Percentiles rank a stretch among this genome's conserved stretches.
These are phyloP conservation scores for Pithys albifrons DNA, from an alignment of 2,113 vertebrate species.

Conservation along the genomic window DNA sequence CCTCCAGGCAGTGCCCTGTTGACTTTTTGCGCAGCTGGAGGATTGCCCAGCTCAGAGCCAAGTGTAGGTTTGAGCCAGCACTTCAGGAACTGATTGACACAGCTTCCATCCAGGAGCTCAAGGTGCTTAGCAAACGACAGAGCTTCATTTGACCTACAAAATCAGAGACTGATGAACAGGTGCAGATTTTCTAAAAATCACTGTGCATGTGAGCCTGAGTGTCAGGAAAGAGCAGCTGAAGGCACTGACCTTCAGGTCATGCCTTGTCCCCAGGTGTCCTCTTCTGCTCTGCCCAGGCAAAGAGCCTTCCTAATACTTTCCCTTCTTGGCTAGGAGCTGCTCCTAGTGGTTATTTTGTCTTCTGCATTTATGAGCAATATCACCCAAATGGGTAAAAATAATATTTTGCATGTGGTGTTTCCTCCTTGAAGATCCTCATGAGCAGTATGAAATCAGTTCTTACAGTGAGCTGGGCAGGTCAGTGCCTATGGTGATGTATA, in stretches of 20 bases:
- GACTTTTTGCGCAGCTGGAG: neutral
- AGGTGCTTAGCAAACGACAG: neutral
- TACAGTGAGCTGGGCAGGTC: neutral
- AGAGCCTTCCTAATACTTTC: neutral
- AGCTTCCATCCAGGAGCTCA: neutral
- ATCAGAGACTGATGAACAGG: neutral
- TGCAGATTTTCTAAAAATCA: neutral
- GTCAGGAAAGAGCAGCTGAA: neutral
- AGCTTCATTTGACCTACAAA: neutral
- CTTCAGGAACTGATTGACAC: neutral
- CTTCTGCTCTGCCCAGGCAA: neutral
- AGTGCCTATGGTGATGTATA: neutral
- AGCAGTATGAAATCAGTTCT: neutral
- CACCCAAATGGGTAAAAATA: neutral
- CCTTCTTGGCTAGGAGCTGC: neutral
- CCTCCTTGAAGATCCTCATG: neutral
- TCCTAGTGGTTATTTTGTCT: neutral
- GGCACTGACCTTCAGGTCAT: neutral
- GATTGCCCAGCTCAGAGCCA: neutral
- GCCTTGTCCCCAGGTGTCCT: accelerated
- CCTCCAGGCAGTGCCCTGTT: neutral
- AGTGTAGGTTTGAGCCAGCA: neutral
- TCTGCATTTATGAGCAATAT: neutral
- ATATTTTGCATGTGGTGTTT: neutral
- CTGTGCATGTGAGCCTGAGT: neutral